Evolutionary conservation across 2,797 vertebrate species (phyloP).

Genomic region (Myotis daubentonii): DNA sequence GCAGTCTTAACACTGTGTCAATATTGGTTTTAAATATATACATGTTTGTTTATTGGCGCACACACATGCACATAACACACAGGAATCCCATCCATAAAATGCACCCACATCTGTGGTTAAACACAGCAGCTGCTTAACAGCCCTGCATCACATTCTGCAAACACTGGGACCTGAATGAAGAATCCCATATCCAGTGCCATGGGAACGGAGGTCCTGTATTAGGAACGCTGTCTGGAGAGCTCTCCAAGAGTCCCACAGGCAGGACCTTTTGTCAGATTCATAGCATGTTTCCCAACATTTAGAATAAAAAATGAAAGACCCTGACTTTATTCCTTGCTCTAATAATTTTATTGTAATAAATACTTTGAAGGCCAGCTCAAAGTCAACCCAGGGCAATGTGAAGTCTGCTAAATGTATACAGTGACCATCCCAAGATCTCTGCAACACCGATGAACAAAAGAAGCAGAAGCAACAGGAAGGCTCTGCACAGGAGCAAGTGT

Average conservation of each 20-base stretch:
- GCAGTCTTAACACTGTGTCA: slow-evolving; percentile 75
- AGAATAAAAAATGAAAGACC: slow-evolving; percentile 62
- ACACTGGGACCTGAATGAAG: slow-evolving; percentile 66
- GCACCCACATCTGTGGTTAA: slow-evolving; percentile 76
- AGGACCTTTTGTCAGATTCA: slow-evolving; percentile 69
- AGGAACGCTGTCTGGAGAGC: slow-evolving; percentile 57
- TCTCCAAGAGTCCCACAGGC: slow-evolving; percentile 66
- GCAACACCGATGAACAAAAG: not conserved
- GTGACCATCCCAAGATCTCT: not conserved
- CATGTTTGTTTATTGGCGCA: slow-evolving; percentile 76
- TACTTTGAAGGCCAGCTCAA: slow-evolving; percentile 47
- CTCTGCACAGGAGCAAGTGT: not conserved
- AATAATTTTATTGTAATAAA: slow-evolving; percentile 62
- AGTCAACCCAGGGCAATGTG: not conserved
- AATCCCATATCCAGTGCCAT: slow-evolving; percentile 50
- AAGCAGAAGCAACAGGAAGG: not conserved
- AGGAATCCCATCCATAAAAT: slow-evolving; percentile 76
- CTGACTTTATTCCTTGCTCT: slow-evolving; percentile 61
- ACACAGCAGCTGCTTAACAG: slow-evolving; percentile 76
- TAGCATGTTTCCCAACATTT: slow-evolving; percentile 63
- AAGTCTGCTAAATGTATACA: not conserved
- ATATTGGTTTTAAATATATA: slow-evolving; percentile 79
- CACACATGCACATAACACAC: slow-evolving; percentile 53
- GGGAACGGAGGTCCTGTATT: slow-evolving; percentile 50
- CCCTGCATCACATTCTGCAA: slow-evolving; percentile 60